Evolutionary conservation across 2,797 vertebrate genomes (phyloP).

Genomic region (Neostethus bicornis): DNA sequence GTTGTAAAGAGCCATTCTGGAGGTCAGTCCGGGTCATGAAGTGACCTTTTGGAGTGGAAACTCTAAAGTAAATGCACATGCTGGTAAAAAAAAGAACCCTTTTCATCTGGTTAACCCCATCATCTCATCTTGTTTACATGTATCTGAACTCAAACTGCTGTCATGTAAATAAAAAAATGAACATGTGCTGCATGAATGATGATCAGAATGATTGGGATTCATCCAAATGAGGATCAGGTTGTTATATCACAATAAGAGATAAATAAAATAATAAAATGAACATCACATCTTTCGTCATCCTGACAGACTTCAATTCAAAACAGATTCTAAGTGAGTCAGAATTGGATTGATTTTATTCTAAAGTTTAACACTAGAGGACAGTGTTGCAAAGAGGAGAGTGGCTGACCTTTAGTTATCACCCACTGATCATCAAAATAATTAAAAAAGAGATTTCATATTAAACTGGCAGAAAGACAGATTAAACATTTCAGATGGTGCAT

Average conservation of each 20-base stretch:
- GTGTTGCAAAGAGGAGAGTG: slow-evolving; percentile 44
- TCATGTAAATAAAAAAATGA: slow-evolving; percentile 57
- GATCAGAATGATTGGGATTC: slow-evolving; percentile 31
- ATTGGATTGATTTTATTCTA: slow-evolving; percentile 4
- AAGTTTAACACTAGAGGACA: slow-evolving; percentile 69
- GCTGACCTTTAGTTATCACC: slow-evolving; percentile 29
- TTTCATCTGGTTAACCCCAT: slow-evolving; percentile 9
- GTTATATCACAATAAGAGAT: slow-evolving; percentile 10
- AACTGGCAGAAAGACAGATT: slow-evolving; percentile 50
- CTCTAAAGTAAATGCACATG: slow-evolving; percentile 37
- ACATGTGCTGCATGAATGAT: slow-evolving; percentile 29
- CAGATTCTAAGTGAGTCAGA: slow-evolving; percentile 11
- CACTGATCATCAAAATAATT: slow-evolving; percentile 30
- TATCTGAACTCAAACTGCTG: slow-evolving; percentile 37
- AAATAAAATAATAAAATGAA: not conserved
- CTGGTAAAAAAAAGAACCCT: slow-evolving; percentile 30
- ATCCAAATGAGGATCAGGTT: slow-evolving; percentile 31
- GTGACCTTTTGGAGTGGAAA: slow-evolving; percentile 22
- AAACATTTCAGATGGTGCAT: slow-evolving; percentile 33
- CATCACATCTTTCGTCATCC: slow-evolving; percentile 35
- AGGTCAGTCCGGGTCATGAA: not conserved
- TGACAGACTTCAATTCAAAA: slow-evolving; percentile 16
- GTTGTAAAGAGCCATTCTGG: slow-evolving; percentile 10
- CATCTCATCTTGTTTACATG: slow-evolving; percentile 58
- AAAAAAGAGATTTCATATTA: slow-evolving; percentile 58